These are phyloP conservation scores for Cryptotis parvus DNA, from an alignment of 2,113 vertebrate species.

Conservation along the genomic window DNA sequence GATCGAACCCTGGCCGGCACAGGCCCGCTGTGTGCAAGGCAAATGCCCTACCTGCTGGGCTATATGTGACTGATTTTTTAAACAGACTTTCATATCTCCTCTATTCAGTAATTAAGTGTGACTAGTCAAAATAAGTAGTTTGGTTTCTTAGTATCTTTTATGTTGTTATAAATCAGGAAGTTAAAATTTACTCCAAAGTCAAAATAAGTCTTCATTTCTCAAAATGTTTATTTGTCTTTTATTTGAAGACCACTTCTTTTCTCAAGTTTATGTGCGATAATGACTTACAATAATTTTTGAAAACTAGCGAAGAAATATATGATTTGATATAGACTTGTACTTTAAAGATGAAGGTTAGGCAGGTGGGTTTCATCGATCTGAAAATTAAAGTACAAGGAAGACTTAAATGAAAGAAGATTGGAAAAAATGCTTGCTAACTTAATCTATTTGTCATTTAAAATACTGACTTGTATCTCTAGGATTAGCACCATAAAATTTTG, in stretches of 20 bases:
- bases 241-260: neutral
- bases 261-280: conserved; percentile 35
- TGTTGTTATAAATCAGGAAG: conserved; percentile 32
- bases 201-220: conserved; percentile 25
- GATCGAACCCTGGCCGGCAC: too few species aligned
- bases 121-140: neutral
- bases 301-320: neutral
- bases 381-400: conserved; percentile 1
- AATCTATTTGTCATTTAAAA: conserved; percentile 6
- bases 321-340: neutral
- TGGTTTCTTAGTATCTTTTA: neutral
- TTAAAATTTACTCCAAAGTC: neutral
- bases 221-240: neutral
- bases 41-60: too few species aligned
- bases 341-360: conserved; percentile 21
- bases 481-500: neutral
- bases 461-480: neutral
- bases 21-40: too few species aligned
- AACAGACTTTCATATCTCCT: neutral
- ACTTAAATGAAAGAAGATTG: neutral
- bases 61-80: neutral
- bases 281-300: conserved; percentile 37
- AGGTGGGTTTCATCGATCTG: conserved; percentile 7
- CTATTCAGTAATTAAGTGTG: conserved; percentile 19
- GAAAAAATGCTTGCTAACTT: conserved; percentile 30